Conservation (phyloP, 2,113 vertebrate genomes). For the Thalassoma bifasciatum region DNA sequence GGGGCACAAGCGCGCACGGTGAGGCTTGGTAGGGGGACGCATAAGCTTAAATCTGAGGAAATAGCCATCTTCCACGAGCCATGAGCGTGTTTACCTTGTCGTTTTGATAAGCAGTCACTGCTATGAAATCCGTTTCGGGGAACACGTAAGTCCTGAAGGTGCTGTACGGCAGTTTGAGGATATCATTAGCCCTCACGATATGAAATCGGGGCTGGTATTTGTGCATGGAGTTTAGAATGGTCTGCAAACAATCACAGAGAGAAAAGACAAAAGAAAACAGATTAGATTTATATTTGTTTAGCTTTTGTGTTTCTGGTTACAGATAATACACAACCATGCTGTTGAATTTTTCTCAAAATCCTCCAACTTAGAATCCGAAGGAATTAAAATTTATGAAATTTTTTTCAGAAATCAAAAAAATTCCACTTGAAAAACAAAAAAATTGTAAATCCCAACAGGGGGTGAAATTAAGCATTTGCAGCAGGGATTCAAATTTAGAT, state of each 20-base stretch:
- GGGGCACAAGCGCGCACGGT: conserved; percentile 22
- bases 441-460: too few relatives aligned
- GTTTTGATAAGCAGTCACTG: conserved; percentile 98
- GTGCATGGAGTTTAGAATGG: conserved; percentile 98
- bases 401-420: too few relatives aligned
- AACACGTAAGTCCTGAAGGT: conserved; percentile 99
- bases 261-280: neutral
- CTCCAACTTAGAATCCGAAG: too few relatives aligned
- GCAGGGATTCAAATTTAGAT: too few relatives aligned
- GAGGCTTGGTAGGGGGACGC: neutral
- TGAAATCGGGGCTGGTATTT: conserved; percentile 99
- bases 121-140: conserved; percentile 98
- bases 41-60: neutral
- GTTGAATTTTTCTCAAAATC: too few relatives aligned
- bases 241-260: conserved; percentile 81
- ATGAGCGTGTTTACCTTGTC: conserved; percentile 90
- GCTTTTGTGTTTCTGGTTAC: neutral
- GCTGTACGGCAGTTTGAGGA: conserved; percentile 97
- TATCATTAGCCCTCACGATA: conserved; percentile 97
- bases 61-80: neutral
- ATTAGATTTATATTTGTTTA: neutral
- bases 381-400: too few relatives aligned
- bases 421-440: too few relatives aligned
- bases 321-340: neutral
- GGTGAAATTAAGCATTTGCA: too few relatives aligned